A percentile compares a stretch with the other conserved stretches of the same genome.
Evolutionary conservation across 2,797 vertebrate species (phyloP).

Genomic region (Myotis daubentonii): DNA sequence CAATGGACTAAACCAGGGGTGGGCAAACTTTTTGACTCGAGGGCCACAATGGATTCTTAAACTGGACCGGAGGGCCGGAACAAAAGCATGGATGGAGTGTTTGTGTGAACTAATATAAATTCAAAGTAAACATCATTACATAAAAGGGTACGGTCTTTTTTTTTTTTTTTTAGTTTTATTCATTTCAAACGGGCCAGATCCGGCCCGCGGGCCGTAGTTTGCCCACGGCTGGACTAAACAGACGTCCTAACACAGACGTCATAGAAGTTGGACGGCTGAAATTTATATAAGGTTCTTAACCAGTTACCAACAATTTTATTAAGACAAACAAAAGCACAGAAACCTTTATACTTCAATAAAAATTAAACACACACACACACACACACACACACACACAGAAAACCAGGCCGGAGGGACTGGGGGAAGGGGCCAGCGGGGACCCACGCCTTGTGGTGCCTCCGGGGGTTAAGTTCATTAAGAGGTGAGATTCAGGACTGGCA

Average conservation of each 20-base stretch:
- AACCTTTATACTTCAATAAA: not conserved
- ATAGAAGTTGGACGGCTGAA: not conserved
- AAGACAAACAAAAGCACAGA: not conserved
- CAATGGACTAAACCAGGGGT: too few species aligned
- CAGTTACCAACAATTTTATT: not conserved
- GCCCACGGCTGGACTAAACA: not conserved
- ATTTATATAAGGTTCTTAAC: not conserved
- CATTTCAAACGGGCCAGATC: too few species aligned
- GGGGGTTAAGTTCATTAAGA: not conserved
- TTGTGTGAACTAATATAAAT: too few species aligned
- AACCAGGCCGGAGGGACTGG: not conserved
- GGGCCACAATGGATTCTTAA: too few species aligned
- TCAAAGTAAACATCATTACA: too few species aligned
- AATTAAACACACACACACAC: not conserved
- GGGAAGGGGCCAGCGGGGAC: not conserved
- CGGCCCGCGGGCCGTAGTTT: too few species aligned
- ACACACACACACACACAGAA: not conserved
- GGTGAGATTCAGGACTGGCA: not conserved
- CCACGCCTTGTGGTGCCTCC: rapidly evolving
- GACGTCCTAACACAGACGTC: not conserved
- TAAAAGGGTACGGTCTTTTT: too few species aligned
- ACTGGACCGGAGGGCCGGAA: too few species aligned
- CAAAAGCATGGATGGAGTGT: too few species aligned
- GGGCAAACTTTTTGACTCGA: too few species aligned
- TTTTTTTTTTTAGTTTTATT: too few species aligned